phyloP scores from a whole-genome alignment of 2,888 invertebrate genomes.

The Graphium colonna region DNA sequence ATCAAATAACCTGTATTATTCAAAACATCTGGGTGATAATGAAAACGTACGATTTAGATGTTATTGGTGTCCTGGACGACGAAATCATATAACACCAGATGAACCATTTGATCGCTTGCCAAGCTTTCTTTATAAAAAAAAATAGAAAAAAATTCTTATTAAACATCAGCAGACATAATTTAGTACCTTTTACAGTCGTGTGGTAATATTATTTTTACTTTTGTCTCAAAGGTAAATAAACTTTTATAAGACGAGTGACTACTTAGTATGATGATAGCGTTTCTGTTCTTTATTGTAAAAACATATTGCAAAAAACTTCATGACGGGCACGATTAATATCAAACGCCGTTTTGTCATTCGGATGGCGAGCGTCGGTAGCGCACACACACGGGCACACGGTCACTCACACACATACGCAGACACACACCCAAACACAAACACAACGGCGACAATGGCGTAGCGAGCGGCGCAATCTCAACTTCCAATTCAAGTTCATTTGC shows the following conservation, averaged over 20 bases:
- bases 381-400: conserved; percentile 33
- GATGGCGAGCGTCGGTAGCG: conserved; percentile 32
- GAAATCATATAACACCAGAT: too few relatives aligned
- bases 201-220: background rate
- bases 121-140: too few relatives aligned
- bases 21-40: too few relatives aligned
- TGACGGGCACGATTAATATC: conserved; percentile 11
- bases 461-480: conserved; percentile 47
- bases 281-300: conserved; percentile 7
- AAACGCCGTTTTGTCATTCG: conserved; percentile 51
- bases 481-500: conserved; percentile 69
- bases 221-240: background rate
- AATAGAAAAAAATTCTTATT: too few relatives aligned
- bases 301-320: conserved; percentile 17
- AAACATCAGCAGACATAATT: too few relatives aligned
- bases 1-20: too few relatives aligned
- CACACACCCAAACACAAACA: conserved; percentile 7
- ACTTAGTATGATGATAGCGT: conserved; percentile 9
- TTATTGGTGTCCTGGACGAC: too few relatives aligned
- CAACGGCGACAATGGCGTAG: conserved; percentile 48
- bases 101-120: too few relatives aligned
- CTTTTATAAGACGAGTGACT: background rate
- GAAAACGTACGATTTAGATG: too few relatives aligned
- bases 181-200: too few relatives aligned
- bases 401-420: conserved; percentile 9